phyloP scores from a whole-genome alignment of 2,797 vertebrate genomes.

The Cyclura pinguis region DNA sequence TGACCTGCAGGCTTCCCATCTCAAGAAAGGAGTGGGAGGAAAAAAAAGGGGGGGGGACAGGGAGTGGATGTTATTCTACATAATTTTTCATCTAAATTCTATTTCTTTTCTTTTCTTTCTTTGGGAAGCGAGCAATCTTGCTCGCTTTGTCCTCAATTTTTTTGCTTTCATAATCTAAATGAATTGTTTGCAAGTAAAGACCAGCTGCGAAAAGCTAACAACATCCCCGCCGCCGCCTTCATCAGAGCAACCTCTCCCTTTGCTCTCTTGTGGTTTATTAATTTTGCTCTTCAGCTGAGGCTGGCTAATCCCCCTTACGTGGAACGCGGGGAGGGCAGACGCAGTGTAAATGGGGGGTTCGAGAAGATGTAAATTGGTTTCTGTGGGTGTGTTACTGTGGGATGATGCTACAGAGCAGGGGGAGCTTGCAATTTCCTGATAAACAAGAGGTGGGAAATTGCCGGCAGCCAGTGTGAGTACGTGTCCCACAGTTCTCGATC shows the following conservation, averaged over 20 bases:
- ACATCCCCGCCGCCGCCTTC: not conserved
- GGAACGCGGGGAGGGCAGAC: slow-evolving; percentile 26
- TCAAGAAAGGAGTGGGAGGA: not conserved
- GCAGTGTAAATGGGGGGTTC: not conserved
- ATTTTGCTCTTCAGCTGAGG: slow-evolving; percentile 61
- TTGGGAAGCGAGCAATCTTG: slow-evolving; percentile 71
- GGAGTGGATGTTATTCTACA: slow-evolving; percentile 66
- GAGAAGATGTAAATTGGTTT: fast-evolving
- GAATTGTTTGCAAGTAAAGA: slow-evolving; percentile 77
- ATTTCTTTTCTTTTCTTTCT: slow-evolving; percentile 72
- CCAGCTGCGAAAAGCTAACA: slow-evolving; percentile 69
- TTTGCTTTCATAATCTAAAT: slow-evolving; percentile 76
- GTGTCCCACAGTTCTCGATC: too few species aligned
- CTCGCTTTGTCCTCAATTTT: slow-evolving; percentile 69
- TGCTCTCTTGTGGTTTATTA: slow-evolving; percentile 53
- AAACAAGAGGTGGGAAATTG: not conserved
- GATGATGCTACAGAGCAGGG: not conserved
- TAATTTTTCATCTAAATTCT: slow-evolving; percentile 77
- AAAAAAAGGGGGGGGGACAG: slow-evolving; percentile 50
- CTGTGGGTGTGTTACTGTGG: too few species aligned
- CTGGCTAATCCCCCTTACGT: slow-evolving; percentile 62
- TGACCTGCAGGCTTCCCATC: slow-evolving; percentile 58
- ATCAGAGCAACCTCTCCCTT: slow-evolving; percentile 61
- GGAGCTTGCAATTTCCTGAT: not conserved
- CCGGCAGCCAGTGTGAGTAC: not conserved